Base-by-base conservation (phyloP, 1,140 invertebrate genomes). In the Zophobas atratus region DNA sequence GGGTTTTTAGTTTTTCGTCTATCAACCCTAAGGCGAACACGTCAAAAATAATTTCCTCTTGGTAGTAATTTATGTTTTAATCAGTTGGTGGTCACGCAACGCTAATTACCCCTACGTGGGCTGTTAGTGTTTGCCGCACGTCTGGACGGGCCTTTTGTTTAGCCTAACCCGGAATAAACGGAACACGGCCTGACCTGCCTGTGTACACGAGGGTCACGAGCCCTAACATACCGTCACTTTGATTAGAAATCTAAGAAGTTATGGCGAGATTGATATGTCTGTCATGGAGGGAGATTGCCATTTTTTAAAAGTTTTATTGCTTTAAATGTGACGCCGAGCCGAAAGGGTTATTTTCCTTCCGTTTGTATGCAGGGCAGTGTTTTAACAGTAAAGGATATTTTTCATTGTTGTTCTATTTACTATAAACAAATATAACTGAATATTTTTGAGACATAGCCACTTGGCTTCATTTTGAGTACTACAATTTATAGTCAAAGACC, bases 41-140 rank as follows among this genome's bases (percentile, higher is more conserved):
- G 81, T 83, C 82, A 82, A 78, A 81, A 81, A 80, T 82, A 83
- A 83, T 83, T 83, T 83, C 82, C 81, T 81, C 75, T 76, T 72
- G 67, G 76, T 74, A 76, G 81, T 83, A 83, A 83, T 83, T 83
- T 83, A 82, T 83, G 81, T 83, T 83, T 83, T 83, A 83, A 83
- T 83, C 82, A 83, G 79, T 83, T 71, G 71, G 79, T 72, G 80
- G 80, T 83, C 82, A 83, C 82, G 82, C 82, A 81, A 83, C 79
- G 71, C 78, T 83, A 83, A 83, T 83, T 83, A 83, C 79, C 81
- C 79, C 77, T 82, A 80, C 81, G 81, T 83, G 82, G 81, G 81
- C 78, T 77, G 77, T 82, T 74, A 77, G 76, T 73, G 60, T 82
- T 79, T 80, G 70, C 71, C 78, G 71, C 71, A 75, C 76, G 79